Base-by-base conservation (phyloP, 2,113 vertebrate species). In the Callithrix jacchus region DNA sequence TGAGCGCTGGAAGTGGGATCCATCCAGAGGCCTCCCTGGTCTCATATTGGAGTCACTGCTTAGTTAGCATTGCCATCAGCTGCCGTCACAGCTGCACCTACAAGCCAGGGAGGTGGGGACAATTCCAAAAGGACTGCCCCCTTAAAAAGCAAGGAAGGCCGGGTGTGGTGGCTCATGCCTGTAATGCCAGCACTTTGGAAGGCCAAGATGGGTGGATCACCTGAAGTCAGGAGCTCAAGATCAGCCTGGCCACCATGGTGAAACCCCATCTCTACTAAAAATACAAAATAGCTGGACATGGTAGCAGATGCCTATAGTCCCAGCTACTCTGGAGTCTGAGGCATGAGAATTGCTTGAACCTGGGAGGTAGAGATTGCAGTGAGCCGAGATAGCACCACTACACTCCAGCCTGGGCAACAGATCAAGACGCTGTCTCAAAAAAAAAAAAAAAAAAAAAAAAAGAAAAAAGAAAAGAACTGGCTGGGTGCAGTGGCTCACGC, bases 61-160 rank as follows among this genome's bases (percentile, higher is more conserved):
- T 3, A 4, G 21, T 17, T 7, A 8, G 3, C 0, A 35, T n/a
- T 23, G 9, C 16, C 16, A 5, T 13, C 64, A 4, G 56, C 35
- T 1, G 30, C 45, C 5, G 0, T 6, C 10, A 1, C 8, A 3
- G 2, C 40, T 42, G 16, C 4, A 4, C 12, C 79, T 3, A 20
- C 18, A 20, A 52, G 42, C 76, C 7, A 35, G 81, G 47, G 3
- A 37, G 30, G 14, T 12, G 7, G 61, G 61, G 7, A 64, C 32
- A 3, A 37, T 1, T 0, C 23, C 23, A 0, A 17, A 5, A 6
- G 3, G 13, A 3, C 42, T 32, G 68, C 30, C 56, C 0, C 37
- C 35, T 52, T n/a, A 13, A 8, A 79, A 37, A 2, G 8, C 5
- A 2, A 13, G 83, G 64, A 68, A 68, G 32, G 1, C 3, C 1